Conservation (phyloP, 2,113 vertebrate genomes). For the Takifugu flavidus region DNA sequence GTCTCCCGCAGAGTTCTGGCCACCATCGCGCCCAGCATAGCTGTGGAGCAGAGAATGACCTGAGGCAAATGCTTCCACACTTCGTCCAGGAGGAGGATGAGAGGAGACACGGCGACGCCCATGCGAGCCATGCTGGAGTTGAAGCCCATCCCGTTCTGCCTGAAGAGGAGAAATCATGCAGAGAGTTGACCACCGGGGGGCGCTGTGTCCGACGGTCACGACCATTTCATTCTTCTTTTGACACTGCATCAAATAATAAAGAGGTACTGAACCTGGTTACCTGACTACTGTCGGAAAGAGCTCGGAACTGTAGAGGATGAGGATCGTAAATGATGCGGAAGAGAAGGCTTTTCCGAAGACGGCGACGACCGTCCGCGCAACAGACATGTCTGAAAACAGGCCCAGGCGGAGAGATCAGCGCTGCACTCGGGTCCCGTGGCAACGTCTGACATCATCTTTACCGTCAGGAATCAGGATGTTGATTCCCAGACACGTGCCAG, state of each 20-base stretch:
- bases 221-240: background rate
- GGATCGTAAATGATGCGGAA: conserved; percentile 77
- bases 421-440: no score
- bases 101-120: conserved; percentile 78
- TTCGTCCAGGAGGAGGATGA: conserved; percentile 76
- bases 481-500: conserved; percentile 62
- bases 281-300: conserved; percentile 85
- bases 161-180: conserved; percentile 29
- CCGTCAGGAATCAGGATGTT: conserved; percentile 72
- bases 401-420: background rate
- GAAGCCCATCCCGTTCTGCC: conserved; percentile 81
- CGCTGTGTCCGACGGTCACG: no score
- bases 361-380: conserved; percentile 69
- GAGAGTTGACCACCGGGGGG: background rate
- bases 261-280: conserved; percentile 48
- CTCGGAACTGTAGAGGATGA: conserved; percentile 81
- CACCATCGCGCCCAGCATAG: conserved; percentile 60
- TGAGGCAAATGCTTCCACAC: conserved; percentile 77
- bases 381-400: conserved; percentile 60
- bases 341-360: conserved; percentile 80
- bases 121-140: conserved; percentile 76
- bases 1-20: conserved; percentile 78
- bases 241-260: background rate
- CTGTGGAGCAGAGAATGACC: conserved; percentile 62
- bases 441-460: conserved; percentile 23